Percentiles rank a stretch among this genome's conserved stretches.
These are phyloP conservation scores for Polietes domitor DNA, from an alignment of 2,888 invertebrate genomes.

Conservation along the genomic window DNA sequence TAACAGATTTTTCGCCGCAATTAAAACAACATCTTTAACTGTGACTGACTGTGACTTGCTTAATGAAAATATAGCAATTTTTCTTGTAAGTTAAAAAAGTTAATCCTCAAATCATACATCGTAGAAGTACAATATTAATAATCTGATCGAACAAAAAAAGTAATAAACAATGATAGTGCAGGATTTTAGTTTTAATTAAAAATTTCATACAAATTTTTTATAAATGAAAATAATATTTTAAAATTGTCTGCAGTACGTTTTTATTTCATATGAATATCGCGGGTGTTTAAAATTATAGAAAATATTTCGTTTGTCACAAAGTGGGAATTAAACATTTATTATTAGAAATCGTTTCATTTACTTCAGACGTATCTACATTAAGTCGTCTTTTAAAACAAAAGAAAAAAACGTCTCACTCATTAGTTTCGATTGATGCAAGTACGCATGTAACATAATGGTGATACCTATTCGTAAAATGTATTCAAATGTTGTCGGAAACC, in stretches of 20 bases:
- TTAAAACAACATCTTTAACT: slow-evolving; percentile 38
- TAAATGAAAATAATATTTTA: neutral
- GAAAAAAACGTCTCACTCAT: neutral
- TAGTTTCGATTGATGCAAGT: neutral
- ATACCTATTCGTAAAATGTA: neutral
- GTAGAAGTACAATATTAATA: too few relatives aligned
- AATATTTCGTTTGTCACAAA: neutral
- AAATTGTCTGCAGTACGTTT: too few relatives aligned
- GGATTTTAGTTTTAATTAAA: neutral
- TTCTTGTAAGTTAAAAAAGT: slow-evolving; percentile 1
- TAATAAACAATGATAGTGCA: too few relatives aligned
- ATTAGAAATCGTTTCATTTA: neutral
- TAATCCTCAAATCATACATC: neutral
- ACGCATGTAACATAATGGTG: neutral
- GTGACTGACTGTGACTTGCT: slow-evolving; percentile 29
- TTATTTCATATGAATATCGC: too few relatives aligned
- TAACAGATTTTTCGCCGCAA: slow-evolving; percentile 38
- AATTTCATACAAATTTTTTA: neutral
- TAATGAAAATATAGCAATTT: slow-evolving; percentile 15
- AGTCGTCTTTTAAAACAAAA: neutral
- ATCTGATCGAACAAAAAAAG: too few relatives aligned
- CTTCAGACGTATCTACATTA: neutral
- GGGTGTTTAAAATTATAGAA: too few relatives aligned
- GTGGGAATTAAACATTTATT: neutral
- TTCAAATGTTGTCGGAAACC: neutral